These are phyloP conservation scores for Galaxias olidus DNA, from an alignment of 2,797 vertebrate species.

Conservation along the genomic window DNA sequence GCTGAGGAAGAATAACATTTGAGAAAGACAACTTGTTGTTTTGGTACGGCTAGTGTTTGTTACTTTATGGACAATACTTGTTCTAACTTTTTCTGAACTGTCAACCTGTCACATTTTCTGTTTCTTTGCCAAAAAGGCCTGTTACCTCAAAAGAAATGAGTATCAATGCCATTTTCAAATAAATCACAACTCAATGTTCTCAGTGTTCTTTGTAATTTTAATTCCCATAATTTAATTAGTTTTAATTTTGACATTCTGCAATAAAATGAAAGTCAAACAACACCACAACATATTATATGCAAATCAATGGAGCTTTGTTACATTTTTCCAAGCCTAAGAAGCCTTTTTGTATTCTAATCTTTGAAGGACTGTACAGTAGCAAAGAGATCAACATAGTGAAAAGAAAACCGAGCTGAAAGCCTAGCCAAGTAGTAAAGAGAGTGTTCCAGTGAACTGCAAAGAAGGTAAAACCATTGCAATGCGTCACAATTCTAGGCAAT, in stretches of 20 bases:
- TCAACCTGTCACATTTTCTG: too few relatives aligned
- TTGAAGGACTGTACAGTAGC: conserved; percentile 59
- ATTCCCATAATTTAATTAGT: conserved; percentile 84
- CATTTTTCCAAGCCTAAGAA: conserved; percentile 64
- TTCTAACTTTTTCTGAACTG: too few relatives aligned
- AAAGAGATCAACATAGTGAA: conserved; percentile 66
- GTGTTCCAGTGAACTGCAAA: conserved; percentile 28
- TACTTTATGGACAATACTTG: too few relatives aligned
- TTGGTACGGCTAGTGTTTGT: too few relatives aligned
- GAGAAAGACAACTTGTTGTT: too few relatives aligned
- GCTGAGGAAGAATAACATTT: too few relatives aligned
- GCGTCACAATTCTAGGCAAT: conserved; percentile 35
- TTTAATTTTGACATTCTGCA: conserved; percentile 79
- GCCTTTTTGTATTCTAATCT: conserved; percentile 53
- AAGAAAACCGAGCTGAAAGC: conserved; percentile 67
- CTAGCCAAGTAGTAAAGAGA: conserved; percentile 62
- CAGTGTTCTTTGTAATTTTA: conserved; percentile 83
- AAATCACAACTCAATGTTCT: conserved; percentile 35
- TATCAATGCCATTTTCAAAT: not conserved
- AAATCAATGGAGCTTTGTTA: conserved; percentile 76
- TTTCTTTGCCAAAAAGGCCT: too few relatives aligned
- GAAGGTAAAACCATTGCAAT: conserved; percentile 24
- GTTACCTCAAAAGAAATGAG: too few relatives aligned
- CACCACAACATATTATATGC: conserved; percentile 81
- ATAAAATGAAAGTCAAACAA: conserved; percentile 76